Evolutionary conservation across 2,797 vertebrate genomes (phyloP), one percentile per base, ranked within the genome.

Genomic region (Echiichthys vipera): DNA sequence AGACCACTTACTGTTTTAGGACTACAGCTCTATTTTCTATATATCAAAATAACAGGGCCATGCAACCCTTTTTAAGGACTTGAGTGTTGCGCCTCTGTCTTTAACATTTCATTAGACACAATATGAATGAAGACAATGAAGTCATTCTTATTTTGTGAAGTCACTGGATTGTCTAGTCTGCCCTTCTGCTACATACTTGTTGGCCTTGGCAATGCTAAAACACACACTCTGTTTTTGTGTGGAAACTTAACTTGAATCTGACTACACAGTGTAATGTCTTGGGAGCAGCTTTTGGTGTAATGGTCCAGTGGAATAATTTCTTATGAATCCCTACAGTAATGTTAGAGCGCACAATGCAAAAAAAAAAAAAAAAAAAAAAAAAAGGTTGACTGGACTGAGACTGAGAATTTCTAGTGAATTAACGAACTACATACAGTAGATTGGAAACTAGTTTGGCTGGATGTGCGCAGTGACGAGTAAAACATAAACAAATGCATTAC

Each of bases 211-310:
- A 13, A 10, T 22, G 49, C 43, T 36, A 24, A 54, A 70, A n/a
- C 36, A 22, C 11, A 47, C 13, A 29, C n/a, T n/a, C 24, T 18
- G 3, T 47, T 29, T 37, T 18, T 4, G 22, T 32, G 9, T 6
- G 27, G 20, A 27, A 51, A 24, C 32, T 14, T 4, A 45, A 57
- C 3, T 14, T 39, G 46, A 20, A 32, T 29, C 22, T 49, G 36
- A 50, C 25, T 4, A 49, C 18, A 43, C 27, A 36, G 40, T 29
- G 9, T 22, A 22, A 55, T 20, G 22, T 54, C 32, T 22, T 13
- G 47, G 39, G 22, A 43, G 56, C 68, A 62, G 46, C 25, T 40
- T 66, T 27, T 29, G 40, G 27, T 9, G 40, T 57, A n/a, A n/a
- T n/a, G n/a, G n/a, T 18, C 12, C 14, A 43, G 30, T 30, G 22